These are phyloP conservation scores for Pemphigus obesinymphae DNA, from an alignment of 1,140 invertebrate genomes.

Conservation along the genomic window DNA sequence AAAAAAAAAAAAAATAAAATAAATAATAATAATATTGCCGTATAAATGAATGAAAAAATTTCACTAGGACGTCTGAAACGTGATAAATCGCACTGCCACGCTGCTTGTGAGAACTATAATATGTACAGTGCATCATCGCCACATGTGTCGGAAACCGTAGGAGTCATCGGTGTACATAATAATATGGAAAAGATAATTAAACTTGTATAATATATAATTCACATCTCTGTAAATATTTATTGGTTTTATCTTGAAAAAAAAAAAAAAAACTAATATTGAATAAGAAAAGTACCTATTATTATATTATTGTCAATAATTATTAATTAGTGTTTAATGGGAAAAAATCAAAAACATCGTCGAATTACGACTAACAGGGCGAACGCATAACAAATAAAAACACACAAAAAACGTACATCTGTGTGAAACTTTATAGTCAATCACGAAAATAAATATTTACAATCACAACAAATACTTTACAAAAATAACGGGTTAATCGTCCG, in stretches of 20 bases:
- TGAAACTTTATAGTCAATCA: too few relatives aligned
- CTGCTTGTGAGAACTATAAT: neutral
- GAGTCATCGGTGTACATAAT: neutral
- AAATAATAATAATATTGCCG: neutral
- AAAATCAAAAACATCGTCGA: neutral
- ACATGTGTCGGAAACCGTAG: neutral
- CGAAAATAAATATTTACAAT: too few relatives aligned
- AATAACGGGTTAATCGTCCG: too few relatives aligned
- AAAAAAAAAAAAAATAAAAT: too few relatives aligned
- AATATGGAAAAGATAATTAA: conserved; percentile 8
- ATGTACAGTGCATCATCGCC: neutral
- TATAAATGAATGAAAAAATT: neutral
- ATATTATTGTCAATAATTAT: neutral
- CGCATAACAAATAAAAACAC: neutral
- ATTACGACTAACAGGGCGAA: neutral
- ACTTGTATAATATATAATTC: neutral
- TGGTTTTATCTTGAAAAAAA: neutral
- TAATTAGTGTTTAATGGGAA: neutral
- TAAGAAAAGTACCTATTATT: too few relatives aligned
- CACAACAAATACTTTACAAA: too few relatives aligned
- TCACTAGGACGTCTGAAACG: neutral
- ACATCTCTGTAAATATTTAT: neutral
- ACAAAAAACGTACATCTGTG: too few relatives aligned
- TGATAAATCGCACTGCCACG: neutral
- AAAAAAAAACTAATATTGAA: neutral